Percentiles rank a stretch among this genome's conserved stretches.
Conservation (phyloP, 2,797 vertebrate genomes). For the Lacerta bilineata region DNA sequence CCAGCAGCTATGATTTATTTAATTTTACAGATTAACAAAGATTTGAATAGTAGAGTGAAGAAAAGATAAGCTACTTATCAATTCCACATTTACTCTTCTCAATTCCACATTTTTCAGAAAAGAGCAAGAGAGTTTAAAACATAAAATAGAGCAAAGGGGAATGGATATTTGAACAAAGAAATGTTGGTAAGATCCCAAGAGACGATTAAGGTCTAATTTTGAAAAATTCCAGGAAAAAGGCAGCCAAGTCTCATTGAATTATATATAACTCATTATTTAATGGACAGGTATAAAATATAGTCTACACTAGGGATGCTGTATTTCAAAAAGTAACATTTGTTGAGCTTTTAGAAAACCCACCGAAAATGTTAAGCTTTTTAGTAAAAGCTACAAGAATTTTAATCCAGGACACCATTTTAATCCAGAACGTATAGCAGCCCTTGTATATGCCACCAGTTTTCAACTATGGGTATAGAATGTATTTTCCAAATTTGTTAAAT, state of each 20-base stretch:
- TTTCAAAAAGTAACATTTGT: too few relatives aligned
- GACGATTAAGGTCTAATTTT: neutral
- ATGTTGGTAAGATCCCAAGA: too few relatives aligned
- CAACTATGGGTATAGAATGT: neutral
- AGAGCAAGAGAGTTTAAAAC: neutral
- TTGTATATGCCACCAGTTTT: neutral
- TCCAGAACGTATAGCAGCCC: too few relatives aligned
- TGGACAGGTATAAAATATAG: neutral
- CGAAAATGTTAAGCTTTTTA: too few relatives aligned
- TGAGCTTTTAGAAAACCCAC: too few relatives aligned
- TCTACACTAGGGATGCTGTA: neutral
- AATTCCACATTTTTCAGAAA: neutral
- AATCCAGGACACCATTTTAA: too few relatives aligned
- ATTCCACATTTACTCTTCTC: too few relatives aligned
- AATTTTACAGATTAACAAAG: conserved; percentile 16
- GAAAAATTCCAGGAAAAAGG: neutral
- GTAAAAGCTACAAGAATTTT: too few relatives aligned
- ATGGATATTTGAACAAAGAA: neutral
- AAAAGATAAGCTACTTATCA: neutral
- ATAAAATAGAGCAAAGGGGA: neutral
- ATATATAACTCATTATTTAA: neutral
- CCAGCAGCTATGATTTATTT: neutral
- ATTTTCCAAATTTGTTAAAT: neutral
- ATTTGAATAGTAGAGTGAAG: neutral
- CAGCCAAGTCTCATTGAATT: neutral